A percentile compares a stretch with the other conserved stretches of the same genome.
phyloP scores from a whole-genome alignment of 2,888 invertebrate genomes.

The Tinea trinotella region DNA sequence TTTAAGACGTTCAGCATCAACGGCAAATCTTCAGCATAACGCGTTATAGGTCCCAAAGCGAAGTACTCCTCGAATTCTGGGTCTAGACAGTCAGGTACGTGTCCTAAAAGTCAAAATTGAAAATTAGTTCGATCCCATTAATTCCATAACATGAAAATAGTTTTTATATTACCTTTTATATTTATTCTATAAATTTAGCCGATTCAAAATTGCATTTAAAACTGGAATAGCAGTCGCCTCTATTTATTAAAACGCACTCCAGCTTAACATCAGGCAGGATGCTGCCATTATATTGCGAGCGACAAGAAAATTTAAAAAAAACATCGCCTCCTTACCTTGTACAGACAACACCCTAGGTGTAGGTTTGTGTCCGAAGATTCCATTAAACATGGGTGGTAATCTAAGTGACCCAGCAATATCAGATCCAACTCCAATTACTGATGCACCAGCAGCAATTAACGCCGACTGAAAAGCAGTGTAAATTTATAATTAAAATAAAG shows the following conservation, averaged over 20 bases:
- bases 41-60: conserved; percentile 87
- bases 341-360: conserved; percentile 77
- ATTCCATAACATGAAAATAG: too few species aligned
- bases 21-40: conserved; percentile 88
- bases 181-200: too few species aligned
- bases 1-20: conserved; percentile 80
- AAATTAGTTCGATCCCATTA: too few species aligned
- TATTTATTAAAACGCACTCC: too few species aligned
- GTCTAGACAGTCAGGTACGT: conserved; percentile 76
- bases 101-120: conserved; percentile 52
- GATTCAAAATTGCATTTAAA: too few species aligned
- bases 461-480: conserved; percentile 66
- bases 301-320: conserved; percentile 20
- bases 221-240: too few species aligned
- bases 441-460: conserved; percentile 83
- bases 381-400: conserved; percentile 91
- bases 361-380: conserved; percentile 94
- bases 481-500: too few species aligned
- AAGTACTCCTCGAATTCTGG: conserved; percentile 79
- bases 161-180: too few species aligned
- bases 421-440: conserved; percentile 86
- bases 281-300: conserved; percentile 20
- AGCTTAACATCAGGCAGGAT: too few species aligned
- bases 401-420: conserved; percentile 93
- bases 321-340: conserved; percentile 52